Base-by-base conservation (phyloP, 2,797 vertebrate genomes). In the Capromys pilorides region DNA sequence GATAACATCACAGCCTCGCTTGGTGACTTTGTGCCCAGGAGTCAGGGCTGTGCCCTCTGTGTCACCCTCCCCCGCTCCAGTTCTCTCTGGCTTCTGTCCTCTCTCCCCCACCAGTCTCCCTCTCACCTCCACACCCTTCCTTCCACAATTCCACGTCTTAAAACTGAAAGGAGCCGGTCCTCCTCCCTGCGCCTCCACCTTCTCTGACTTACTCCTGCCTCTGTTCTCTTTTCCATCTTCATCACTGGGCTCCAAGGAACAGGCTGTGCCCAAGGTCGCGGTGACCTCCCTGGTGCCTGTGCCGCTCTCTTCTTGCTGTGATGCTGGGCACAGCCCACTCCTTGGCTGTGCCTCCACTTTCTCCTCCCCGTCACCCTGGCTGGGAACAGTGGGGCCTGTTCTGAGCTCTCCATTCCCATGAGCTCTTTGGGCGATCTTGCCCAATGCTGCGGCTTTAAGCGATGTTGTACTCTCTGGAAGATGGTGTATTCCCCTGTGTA, bases 141-240 rank as follows among this genome's bases (percentile, higher is more conserved):
- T 90, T 82, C 81, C 64, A 54, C 54, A 54, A 54, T 71, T 82
- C 73, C n/a, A 19, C 2, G 21, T 73, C 57, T 54, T 75, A 82
- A 86, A 66, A 78, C 61, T 66, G 81, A 88, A 94, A 77, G 39
- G 45, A 89, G 78, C 51, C 64, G 18, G 77, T 54, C 7, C 24
- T 49, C 9, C 57, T 62, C 62, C 89, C 45, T 45, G 45, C 45
- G 4, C 45, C 45, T 79, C 75, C 39, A 6, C 14, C 2, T 1
- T 24, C 54, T 16, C 10, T 10, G 1, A 45, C 45, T 45, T n/a
- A 22, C 13, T 69, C 78, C 59, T 33, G 49, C 12, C 59, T 79
- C 77, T 71, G 59, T 88, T 92, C 59, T 79, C 45, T 61, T 73
- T 82, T 83, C 57, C 41, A 67, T 90, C 78, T 92, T n/a, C 39